phyloP scores from a whole-genome alignment of 2,797 vertebrate genomes.

The Mus spretus region DNA sequence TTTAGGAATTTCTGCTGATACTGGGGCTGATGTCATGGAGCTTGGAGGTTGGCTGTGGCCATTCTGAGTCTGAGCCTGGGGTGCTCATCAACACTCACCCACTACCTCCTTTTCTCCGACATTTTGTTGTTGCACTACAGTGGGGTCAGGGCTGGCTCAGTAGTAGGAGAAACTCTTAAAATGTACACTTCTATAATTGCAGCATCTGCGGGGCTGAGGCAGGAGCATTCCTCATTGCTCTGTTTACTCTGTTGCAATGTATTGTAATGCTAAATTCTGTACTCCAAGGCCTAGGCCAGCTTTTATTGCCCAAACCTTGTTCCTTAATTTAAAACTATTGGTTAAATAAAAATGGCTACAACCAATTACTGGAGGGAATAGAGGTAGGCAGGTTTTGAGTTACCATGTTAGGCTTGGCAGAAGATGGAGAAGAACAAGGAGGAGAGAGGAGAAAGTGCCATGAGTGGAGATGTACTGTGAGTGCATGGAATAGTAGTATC shows the following conservation, averaged over 20 bases:
- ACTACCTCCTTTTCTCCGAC: not conserved
- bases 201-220: not conserved
- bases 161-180: not conserved
- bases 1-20: not conserved
- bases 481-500: not conserved
- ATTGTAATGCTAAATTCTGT: not conserved
- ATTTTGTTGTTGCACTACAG: not conserved
- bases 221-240: too few relatives aligned
- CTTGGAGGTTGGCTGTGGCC: not conserved
- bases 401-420: not conserved
- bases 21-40: not conserved
- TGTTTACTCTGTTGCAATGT: not conserved
- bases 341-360: not conserved
- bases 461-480: not conserved
- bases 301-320: not conserved
- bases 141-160: too few relatives aligned
- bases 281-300: too few relatives aligned
- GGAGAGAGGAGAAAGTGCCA: not conserved
- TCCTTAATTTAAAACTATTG: not conserved
- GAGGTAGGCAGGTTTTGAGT: not conserved
- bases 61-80: not conserved
- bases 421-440: not conserved
- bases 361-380: not conserved
- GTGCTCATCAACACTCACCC: rapidly evolving
- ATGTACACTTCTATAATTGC: too few relatives aligned